phyloP scores from a whole-genome alignment of 2,888 invertebrate species.

The Acheta domesticus region DNA sequence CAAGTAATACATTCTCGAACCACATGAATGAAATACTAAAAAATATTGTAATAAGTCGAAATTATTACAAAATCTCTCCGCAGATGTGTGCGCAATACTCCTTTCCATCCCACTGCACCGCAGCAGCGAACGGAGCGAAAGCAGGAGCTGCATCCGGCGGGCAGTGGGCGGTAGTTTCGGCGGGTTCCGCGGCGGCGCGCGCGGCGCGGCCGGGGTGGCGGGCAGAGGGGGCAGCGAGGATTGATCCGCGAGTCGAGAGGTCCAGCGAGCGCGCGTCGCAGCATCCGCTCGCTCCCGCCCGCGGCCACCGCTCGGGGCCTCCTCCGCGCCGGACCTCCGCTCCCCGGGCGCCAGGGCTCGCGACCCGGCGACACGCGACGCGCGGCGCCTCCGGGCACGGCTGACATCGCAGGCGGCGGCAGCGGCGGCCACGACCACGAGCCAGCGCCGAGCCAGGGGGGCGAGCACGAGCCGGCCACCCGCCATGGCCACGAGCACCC shows the following conservation, averaged over 20 bases:
- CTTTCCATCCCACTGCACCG: background rate
- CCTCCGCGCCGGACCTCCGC: background rate
- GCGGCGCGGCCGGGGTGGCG: background rate
- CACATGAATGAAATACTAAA: no score
- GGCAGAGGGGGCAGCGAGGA: background rate
- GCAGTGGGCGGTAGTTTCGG: background rate
- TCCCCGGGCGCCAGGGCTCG: background rate
- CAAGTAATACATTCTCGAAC: no score
- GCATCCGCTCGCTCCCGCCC: background rate
- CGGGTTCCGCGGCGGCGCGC: background rate
- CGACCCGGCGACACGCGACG: background rate
- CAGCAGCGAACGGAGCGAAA: background rate
- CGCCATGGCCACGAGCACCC: background rate
- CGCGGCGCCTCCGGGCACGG: background rate
- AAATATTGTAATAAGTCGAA: no score
- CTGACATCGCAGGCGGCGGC: background rate
- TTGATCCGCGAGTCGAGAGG: background rate
- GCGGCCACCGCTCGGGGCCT: background rate
- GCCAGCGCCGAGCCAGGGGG: background rate
- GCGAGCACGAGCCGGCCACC: background rate
- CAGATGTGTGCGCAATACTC: background rate
- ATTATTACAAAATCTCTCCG: no score
- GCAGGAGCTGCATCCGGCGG: background rate
- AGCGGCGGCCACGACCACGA: background rate
- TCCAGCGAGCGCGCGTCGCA: background rate